Evolutionary conservation across 1,140 invertebrate species (phyloP).

Genomic region (Eueides isabella): DNA sequence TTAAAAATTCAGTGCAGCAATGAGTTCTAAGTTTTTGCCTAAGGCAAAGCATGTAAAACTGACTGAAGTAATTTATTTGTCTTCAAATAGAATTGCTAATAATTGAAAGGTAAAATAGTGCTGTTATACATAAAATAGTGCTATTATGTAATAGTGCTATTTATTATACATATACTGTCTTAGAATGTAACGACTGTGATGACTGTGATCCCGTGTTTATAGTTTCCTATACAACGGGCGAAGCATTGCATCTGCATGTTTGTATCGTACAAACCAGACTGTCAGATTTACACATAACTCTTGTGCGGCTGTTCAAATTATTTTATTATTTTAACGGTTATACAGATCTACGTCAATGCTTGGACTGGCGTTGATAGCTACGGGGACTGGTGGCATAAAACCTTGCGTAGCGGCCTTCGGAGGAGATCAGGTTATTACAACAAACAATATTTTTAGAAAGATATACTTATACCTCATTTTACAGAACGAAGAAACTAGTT

Average conservation of each 20-base stretch:
- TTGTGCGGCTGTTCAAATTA: background rate
- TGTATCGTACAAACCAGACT: no score
- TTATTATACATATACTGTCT: no score
- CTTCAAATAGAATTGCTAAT: background rate
- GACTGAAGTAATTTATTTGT: no score
- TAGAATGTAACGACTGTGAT: no score
- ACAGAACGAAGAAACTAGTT: no score
- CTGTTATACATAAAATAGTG: no score
- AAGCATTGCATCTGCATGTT: no score
- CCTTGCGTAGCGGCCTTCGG: constrained; percentile 95
- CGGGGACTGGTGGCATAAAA: constrained; percentile 93
- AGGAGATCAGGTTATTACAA: constrained; percentile 87
- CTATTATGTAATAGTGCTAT: no score
- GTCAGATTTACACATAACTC: background rate
- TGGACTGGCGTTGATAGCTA: constrained; percentile 85
- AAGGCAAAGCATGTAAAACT: no score
- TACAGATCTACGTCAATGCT: constrained; percentile 76
- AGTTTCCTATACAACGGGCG: no score
- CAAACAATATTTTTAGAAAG: background rate
- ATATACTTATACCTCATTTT: background rate
- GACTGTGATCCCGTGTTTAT: no score
- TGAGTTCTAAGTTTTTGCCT: background rate
- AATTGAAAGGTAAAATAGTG: no score
- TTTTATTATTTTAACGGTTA: background rate
- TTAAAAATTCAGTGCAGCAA: background rate